A percentile compares a stretch with the other conserved stretches of the same genome.
Conservation (phyloP, 2,888 invertebrate genomes). For the Noctua janthe region DNA sequence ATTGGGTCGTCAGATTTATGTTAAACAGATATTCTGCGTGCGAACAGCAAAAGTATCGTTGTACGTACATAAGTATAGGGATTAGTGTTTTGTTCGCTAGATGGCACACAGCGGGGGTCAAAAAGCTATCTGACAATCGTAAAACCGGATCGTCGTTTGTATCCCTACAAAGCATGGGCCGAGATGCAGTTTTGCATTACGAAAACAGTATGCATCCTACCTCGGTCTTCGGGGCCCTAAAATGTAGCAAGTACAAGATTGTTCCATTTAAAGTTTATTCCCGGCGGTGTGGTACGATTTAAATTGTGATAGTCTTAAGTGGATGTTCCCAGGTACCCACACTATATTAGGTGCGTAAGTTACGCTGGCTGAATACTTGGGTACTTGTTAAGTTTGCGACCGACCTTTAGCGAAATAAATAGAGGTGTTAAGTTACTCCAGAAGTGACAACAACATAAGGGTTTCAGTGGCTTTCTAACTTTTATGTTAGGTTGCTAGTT, state of each 20-base stretch:
- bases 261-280: constrained; percentile 64
- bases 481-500: constrained; percentile 38
- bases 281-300: constrained; percentile 46
- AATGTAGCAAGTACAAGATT: constrained; percentile 68
- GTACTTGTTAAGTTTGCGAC: constrained; percentile 37
- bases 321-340: constrained; percentile 37
- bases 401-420: constrained; percentile 44
- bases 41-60: constrained; percentile 59
- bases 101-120: constrained; percentile 78
- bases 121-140: constrained; percentile 79
- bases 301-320: constrained; percentile 59
- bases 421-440: constrained; percentile 55
- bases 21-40: constrained; percentile 53
- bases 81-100: constrained; percentile 73
- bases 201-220: constrained; percentile 73
- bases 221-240: constrained; percentile 65
- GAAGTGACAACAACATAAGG: constrained; percentile 42
- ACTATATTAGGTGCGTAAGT: constrained; percentile 53
- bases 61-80: constrained; percentile 60
- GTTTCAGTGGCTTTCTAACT: constrained; percentile 33
- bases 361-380: constrained; percentile 38
- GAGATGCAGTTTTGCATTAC: constrained; percentile 77
- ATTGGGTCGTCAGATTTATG: constrained; percentile 47
- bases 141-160: constrained; percentile 75
- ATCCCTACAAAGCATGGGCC: constrained; percentile 70